Evolutionary conservation across 2,797 vertebrate species (phyloP).

Genomic region (Coregonus sp.): DNA sequence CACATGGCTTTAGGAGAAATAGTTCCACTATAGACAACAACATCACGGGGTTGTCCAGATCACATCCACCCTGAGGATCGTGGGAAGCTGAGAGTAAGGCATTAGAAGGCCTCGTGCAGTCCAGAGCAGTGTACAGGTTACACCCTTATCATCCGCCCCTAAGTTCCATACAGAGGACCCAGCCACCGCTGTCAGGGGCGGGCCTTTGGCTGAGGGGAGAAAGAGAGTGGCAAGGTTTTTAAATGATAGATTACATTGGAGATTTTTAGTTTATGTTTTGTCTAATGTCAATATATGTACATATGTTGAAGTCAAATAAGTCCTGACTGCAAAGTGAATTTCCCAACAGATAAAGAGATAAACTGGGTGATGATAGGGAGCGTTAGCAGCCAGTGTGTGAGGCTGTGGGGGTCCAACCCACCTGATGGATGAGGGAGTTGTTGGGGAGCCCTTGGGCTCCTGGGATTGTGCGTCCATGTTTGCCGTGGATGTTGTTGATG

Average conservation of each 20-base stretch:
- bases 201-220: slow-evolving; percentile 89
- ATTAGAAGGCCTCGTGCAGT: slow-evolving; percentile 90
- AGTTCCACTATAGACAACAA: slow-evolving; percentile 70
- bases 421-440: slow-evolving; percentile 97
- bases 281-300: background rate
- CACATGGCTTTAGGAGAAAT: slow-evolving; percentile 90
- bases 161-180: slow-evolving; percentile 77
- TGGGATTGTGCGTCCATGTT: slow-evolving; percentile 88
- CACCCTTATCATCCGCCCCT: slow-evolving; percentile 78
- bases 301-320: background rate
- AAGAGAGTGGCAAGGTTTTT: slow-evolving; percentile 17
- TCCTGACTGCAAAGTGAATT: too few relatives aligned
- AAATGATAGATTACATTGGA: background rate
- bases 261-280: background rate
- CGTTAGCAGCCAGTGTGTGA: background rate
- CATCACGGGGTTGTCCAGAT: slow-evolving; percentile 85
- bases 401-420: slow-evolving; percentile 49
- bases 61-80: slow-evolving; percentile 95
- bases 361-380: too few relatives aligned
- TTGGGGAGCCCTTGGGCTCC: slow-evolving; percentile 88
- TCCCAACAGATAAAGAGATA: too few relatives aligned
- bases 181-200: slow-evolving; percentile 89
- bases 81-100: slow-evolving; percentile 90
- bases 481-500: slow-evolving; percentile 93
- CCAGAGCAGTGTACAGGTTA: slow-evolving; percentile 81